phyloP scores from a whole-genome alignment of 2,888 invertebrate genomes.

The Micropterix aruncella region DNA sequence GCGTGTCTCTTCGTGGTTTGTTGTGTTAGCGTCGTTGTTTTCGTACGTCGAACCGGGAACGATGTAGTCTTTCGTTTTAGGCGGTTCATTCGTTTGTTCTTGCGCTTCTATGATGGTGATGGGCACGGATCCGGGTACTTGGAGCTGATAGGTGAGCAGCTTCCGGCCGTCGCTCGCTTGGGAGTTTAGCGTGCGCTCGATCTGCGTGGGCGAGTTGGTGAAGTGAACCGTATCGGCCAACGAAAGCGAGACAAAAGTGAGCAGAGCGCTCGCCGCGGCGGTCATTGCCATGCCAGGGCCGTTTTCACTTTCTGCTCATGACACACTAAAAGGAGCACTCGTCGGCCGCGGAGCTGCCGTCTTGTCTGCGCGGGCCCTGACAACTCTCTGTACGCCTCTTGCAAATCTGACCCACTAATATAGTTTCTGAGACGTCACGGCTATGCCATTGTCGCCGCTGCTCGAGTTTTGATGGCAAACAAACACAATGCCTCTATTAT shows the following conservation, averaged over 20 bases:
- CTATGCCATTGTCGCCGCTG: too few species aligned
- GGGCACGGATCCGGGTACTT: constrained; percentile 40
- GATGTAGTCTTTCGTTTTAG: constrained; percentile 11
- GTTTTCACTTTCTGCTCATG: not conserved
- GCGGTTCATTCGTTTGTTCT: constrained; percentile 15
- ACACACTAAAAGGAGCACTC: not conserved
- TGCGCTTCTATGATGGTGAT: constrained; percentile 42
- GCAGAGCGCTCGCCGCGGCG: not conserved
- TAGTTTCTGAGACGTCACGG: not conserved
- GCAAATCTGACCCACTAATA: not conserved
- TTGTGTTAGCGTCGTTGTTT: constrained; percentile 3
- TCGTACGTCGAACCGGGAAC: constrained; percentile 10
- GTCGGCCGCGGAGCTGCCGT: not conserved
- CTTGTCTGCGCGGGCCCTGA: not conserved
- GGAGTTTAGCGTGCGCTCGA: constrained; percentile 15
- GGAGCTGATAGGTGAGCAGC: constrained; percentile 36
- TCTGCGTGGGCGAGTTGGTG: constrained; percentile 15
- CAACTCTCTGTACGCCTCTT: not conserved
- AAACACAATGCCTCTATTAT: not conserved
- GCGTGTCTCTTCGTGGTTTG: constrained; percentile 16
- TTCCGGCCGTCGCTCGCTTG: constrained; percentile 14
- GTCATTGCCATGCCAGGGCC: not conserved
- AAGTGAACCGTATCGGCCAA: not conserved
- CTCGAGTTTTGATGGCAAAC: not conserved
- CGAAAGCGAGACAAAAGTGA: not conserved